Conservation (phyloP, 1,140 invertebrate genomes). For the Euglossa dilemma region DNA sequence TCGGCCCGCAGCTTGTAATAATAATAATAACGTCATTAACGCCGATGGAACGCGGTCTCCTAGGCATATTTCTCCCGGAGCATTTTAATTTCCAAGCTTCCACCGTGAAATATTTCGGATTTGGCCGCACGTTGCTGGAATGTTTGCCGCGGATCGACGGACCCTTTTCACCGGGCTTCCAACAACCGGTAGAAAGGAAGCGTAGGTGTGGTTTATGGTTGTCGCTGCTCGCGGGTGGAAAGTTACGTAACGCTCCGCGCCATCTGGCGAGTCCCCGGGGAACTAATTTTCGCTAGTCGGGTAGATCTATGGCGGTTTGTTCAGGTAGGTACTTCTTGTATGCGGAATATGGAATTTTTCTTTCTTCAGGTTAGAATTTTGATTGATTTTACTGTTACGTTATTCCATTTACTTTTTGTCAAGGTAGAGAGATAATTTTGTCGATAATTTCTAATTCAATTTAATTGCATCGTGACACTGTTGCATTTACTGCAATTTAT, state of each 20-base stretch:
- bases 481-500: no score
- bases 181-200: no score
- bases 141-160: constrained; percentile 10
- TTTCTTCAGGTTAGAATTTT: no score
- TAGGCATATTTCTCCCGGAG: constrained; percentile 21
- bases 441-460: no score
- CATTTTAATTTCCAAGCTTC: constrained; percentile 59
- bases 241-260: background rate
- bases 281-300: background rate
- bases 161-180: background rate
- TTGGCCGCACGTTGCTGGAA: constrained; percentile 19
- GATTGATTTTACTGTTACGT: no score
- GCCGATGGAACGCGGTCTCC: background rate
- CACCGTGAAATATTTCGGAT: constrained; percentile 32
- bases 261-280: background rate
- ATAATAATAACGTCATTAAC: constrained; percentile 26
- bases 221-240: background rate
- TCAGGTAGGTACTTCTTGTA: no score
- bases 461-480: no score
- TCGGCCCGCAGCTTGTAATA: background rate
- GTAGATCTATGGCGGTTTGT: no score
- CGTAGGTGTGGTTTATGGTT: background rate
- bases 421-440: no score
- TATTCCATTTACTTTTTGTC: no score
- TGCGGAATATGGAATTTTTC: no score